Percentiles rank a stretch among this genome's conserved stretches.
Evolutionary conservation across 2,113 vertebrate species (phyloP).

Genomic region (Cephalophus harveyi): DNA sequence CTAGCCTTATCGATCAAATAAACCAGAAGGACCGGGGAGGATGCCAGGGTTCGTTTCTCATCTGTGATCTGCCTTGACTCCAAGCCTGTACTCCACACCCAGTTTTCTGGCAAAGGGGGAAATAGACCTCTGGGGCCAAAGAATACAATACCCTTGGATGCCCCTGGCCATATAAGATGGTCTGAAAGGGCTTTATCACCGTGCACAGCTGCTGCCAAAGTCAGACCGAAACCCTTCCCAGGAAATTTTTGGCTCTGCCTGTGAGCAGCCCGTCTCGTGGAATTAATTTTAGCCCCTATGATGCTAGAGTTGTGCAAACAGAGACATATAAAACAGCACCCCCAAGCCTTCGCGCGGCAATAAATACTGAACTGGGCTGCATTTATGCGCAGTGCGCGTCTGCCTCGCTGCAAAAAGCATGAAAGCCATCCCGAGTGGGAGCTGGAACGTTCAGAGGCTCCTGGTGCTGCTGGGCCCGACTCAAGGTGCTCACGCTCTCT

Average conservation of each 20-base stretch:
- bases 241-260: constrained; percentile 78
- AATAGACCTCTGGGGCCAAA: neutral
- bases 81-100: constrained; percentile 12
- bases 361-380: constrained; percentile 67
- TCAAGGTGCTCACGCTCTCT: neutral
- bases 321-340: constrained; percentile 77
- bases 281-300: constrained; percentile 75
- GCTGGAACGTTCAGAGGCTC: neutral
- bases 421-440: neutral
- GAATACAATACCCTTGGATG: neutral
- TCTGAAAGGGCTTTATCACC: neutral
- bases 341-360: constrained; percentile 59
- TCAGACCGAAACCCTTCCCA: constrained; percentile 22
- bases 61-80: neutral
- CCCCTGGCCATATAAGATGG: neutral
- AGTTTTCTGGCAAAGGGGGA: constrained; percentile 22
- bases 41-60: neutral
- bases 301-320: constrained; percentile 70
- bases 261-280: constrained; percentile 70
- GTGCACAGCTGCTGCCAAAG: neutral
- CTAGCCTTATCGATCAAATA: neutral
- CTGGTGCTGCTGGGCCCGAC: neutral
- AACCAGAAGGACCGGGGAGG: neutral
- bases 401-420: constrained; percentile 31
- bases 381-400: constrained; percentile 34